A percentile compares a stretch with the other conserved stretches of the same genome.
Conservation (phyloP, 2,888 invertebrate species). For the Crocallis elinguaria region DNA sequence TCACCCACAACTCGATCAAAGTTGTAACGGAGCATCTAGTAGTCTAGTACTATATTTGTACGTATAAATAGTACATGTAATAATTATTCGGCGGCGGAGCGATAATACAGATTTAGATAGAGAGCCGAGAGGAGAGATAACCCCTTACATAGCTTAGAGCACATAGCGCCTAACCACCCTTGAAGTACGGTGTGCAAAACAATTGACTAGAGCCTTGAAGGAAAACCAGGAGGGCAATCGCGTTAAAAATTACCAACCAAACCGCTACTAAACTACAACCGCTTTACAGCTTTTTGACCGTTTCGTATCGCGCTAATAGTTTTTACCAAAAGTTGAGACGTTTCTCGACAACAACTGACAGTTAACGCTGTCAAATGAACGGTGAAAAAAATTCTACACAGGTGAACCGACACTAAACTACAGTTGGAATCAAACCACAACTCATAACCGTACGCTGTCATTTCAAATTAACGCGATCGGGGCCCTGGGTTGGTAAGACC, state of each 20-base stretch:
- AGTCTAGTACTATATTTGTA: constrained; percentile 27
- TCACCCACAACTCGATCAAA: constrained; percentile 10
- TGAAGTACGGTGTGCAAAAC: constrained; percentile 54
- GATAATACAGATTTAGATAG: constrained; percentile 84
- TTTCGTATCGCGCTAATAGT: too few relatives aligned
- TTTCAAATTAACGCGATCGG: too few relatives aligned
- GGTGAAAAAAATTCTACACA: too few relatives aligned
- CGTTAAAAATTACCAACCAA: background rate
- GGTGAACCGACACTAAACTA: too few relatives aligned
- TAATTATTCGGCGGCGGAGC: constrained; percentile 80
- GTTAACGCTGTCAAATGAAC: too few relatives aligned
- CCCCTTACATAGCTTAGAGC: constrained; percentile 83
- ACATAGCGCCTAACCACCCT: constrained; percentile 74
- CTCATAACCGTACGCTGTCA: too few relatives aligned
- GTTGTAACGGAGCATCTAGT: constrained; percentile 3
- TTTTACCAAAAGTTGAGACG: too few relatives aligned
- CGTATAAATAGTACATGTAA: constrained; percentile 62
- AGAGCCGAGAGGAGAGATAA: constrained; percentile 76
- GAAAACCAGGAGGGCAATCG: background rate
- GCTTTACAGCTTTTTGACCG: too few relatives aligned
- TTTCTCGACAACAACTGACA: too few relatives aligned
- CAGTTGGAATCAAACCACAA: too few relatives aligned
- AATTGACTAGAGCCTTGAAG: constrained; percentile 6
- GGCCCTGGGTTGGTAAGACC: too few relatives aligned
- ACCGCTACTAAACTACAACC: too few relatives aligned